Base-by-base conservation (phyloP, 2,888 invertebrate genomes). In the Nyleta sp. region DNA sequence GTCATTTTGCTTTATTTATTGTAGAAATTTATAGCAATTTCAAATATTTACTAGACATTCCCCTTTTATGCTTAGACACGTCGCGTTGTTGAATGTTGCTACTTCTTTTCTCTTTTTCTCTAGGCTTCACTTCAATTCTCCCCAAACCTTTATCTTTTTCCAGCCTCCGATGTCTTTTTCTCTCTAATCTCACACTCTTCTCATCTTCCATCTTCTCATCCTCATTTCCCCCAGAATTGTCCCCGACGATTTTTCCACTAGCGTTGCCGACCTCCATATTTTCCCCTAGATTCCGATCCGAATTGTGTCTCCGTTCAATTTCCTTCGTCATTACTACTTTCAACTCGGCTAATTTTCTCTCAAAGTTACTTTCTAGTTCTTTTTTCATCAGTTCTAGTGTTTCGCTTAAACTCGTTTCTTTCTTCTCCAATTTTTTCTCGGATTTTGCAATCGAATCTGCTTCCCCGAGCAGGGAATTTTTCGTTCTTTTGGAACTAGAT, bases 301-400 rank as follows among this genome's bases (percentile, higher is more conserved):
- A n/a, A n/a, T n/a, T 15, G 2, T 28, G 31, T 50, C 15, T 15
- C 15, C 3, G 82, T 28, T 85, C 87, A 24, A 91, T 87, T 79
- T 91, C 89, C 2, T 89, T 84, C 57, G 89, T 89, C 1, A 91
- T 89, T 62, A 91, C 87, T 11, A 89, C 89, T 67, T 91, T 91
- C 31, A 91, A 90, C 10, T 87, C 85, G 18, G 88, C 13, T 86
- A 50, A 91, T 90, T 80, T 87, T 89, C 11, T 85, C 78, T 80
- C 90, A 86, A 53, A 91, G 90, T 70, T 89, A 85, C n/a, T 87
- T 81, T 74, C 90, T 88, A 10, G 90, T 82, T 8, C 86, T 28
- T 78, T 79, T 22, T 57, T 18, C 10, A 55, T 15, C 1, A 65
- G 59, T 13, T 79, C 42, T 28, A 44, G 13, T 11, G 35, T 17